Conservation (phyloP, 2,113 vertebrate genomes). For the Apodemus speciosus region DNA sequence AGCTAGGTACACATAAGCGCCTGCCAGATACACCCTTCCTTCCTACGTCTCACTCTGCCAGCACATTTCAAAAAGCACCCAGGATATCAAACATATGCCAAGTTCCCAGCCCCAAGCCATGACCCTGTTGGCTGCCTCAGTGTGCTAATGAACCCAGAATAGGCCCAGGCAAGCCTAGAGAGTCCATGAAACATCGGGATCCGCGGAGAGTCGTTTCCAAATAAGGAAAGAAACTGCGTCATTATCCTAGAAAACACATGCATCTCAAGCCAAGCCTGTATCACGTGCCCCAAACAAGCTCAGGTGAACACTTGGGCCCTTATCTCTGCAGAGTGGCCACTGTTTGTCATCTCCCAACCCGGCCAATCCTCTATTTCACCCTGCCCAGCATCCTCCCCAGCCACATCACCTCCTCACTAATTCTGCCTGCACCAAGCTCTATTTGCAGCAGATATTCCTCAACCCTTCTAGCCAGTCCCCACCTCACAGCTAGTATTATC, state of each 20-base stretch:
- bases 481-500: background rate
- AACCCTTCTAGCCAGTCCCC: background rate
- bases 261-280: too few relatives aligned
- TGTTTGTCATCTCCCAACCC: background rate
- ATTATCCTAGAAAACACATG: background rate
- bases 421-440: background rate
- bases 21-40: background rate
- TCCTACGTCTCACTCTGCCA: background rate
- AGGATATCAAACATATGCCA: background rate
- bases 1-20: background rate
- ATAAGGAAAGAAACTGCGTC: background rate
- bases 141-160: background rate
- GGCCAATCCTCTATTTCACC: background rate
- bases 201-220: background rate
- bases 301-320: background rate
- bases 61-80: background rate
- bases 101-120: background rate
- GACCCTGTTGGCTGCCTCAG: background rate
- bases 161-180: background rate
- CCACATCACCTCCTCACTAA: background rate
- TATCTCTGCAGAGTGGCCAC: background rate
- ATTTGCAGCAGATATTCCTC: background rate
- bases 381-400: background rate
- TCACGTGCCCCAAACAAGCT: accelerated
- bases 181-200: background rate